Percentiles rank a stretch among this genome's conserved stretches.
Evolutionary conservation across 2,797 vertebrate genomes (phyloP).

Genomic region (Gambelia wislizenii): DNA sequence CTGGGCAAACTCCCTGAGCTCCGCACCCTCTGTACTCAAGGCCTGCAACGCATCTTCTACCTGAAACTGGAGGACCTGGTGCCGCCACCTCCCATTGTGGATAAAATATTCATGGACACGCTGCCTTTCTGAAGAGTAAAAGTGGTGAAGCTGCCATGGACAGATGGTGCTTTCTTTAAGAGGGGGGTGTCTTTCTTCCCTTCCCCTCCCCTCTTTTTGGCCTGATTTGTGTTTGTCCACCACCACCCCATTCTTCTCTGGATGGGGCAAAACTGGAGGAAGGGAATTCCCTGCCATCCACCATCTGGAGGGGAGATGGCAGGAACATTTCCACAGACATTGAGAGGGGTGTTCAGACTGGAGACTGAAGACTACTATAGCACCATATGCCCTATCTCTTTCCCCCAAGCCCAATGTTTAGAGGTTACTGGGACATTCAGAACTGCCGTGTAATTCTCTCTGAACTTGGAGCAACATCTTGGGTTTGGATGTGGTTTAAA

Average conservation of each 20-base stretch:
- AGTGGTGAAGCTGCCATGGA: neutral
- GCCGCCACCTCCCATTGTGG: conserved; percentile 93
- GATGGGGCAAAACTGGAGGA: neutral
- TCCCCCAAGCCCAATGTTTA: neutral
- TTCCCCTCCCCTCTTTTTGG: neutral
- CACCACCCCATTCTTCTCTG: neutral
- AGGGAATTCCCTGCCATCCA: neutral
- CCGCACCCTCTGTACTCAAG: conserved; percentile 94
- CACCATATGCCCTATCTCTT: neutral
- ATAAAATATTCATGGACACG: conserved; percentile 97
- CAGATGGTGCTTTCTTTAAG: neutral
- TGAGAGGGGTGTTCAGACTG: neutral
- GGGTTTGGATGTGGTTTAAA: conserved; percentile 12
- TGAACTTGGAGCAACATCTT: conserved; percentile 8
- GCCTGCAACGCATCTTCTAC: conserved; percentile 97
- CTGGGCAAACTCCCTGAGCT: conserved; percentile 94
- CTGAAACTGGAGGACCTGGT: conserved; percentile 96
- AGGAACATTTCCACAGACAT: conserved; percentile 26
- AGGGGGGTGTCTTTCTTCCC: neutral
- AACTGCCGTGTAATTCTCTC: conserved; percentile 12
- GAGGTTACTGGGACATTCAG: conserved; percentile 18
- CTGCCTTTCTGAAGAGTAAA: conserved; percentile 89
- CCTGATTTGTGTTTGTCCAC: neutral
- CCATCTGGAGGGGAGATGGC: neutral
- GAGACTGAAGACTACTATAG: neutral